Evolutionary conservation across 2,888 invertebrate species (phyloP).

Genomic region (Drosophila dives): DNA sequence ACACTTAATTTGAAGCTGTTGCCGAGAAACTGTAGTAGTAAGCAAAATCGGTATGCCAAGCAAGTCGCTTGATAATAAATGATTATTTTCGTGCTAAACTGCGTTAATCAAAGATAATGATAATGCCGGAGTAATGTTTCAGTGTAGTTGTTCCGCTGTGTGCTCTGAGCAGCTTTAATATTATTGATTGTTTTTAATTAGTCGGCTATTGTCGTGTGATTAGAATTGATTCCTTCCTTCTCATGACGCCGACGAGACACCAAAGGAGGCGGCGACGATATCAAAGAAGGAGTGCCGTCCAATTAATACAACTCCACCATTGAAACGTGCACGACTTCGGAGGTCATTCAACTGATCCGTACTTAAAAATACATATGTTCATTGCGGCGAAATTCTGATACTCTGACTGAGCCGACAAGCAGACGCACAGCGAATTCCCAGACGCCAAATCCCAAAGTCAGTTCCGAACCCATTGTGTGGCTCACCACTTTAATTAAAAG

Average conservation of each 20-base stretch:
- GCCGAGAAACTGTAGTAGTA: constrained; percentile 18
- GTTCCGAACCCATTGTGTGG: constrained; percentile 21
- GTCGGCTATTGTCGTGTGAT: constrained; percentile 51
- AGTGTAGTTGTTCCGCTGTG: constrained; percentile 23
- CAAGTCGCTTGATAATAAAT: constrained; percentile 70
- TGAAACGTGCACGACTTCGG: constrained; percentile 27
- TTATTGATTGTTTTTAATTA: constrained; percentile 79
- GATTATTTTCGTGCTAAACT: constrained; percentile 78
- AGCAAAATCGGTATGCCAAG: constrained; percentile 10
- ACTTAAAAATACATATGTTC: constrained; percentile 23
- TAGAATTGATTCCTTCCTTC: constrained; percentile 55
- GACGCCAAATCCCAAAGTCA: constrained; percentile 17
- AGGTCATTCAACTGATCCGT: constrained; percentile 64
- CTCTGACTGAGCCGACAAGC: constrained; percentile 35
- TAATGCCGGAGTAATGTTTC: constrained; percentile 51
- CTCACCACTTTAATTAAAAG: constrained; percentile 40
- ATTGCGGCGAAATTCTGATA: constrained; percentile 49
- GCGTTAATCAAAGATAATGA: constrained; percentile 76
- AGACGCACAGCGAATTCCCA: constrained; percentile 28
- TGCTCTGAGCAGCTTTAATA: constrained; percentile 25
- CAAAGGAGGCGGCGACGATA: constrained; percentile 29
- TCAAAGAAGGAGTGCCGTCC: constrained; percentile 57
- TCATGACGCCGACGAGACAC: constrained; percentile 50
- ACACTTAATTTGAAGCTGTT: constrained; percentile 70
- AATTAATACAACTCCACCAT: constrained; percentile 47